phyloP scores from a whole-genome alignment of 2,888 invertebrate species.

The Trissolcus brochymenae region DNA sequence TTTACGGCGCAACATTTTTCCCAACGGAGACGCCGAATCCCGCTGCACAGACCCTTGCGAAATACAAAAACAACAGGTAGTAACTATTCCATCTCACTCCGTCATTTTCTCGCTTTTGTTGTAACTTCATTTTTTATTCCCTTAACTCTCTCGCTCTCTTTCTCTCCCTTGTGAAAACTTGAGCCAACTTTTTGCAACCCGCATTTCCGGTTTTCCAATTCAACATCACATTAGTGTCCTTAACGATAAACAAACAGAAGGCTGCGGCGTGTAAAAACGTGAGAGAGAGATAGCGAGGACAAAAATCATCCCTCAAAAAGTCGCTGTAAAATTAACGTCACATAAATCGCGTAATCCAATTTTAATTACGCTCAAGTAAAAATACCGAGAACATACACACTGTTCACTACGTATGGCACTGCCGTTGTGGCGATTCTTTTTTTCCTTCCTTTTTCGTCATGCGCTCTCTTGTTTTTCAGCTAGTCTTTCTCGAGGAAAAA shows the following conservation, averaged over 20 bases:
- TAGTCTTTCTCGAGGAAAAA: conserved; percentile 8
- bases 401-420: background rate
- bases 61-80: conserved; percentile 75
- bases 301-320: conserved; percentile 19
- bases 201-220: no score
- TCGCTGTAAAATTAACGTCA: conserved; percentile 21
- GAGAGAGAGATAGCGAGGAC: background rate
- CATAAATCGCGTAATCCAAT: conserved; percentile 30
- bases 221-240: background rate
- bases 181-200: no score
- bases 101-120: background rate
- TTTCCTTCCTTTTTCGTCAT: conserved; percentile 1
- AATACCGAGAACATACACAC: background rate
- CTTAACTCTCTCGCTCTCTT: background rate
- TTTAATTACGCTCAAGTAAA: conserved; percentile 9
- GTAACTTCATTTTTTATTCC: background rate
- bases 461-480: background rate
- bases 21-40: conserved; percentile 87
- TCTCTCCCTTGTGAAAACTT: no score
- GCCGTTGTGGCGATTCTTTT: background rate
- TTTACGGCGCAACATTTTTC: conserved; percentile 92
- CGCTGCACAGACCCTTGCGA: conserved; percentile 76
- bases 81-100: conserved; percentile 29
- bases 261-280: no score
- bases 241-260: background rate